phyloP scores from a whole-genome alignment of 2,888 invertebrate genomes.

The Mycalesis mineus region DNA sequence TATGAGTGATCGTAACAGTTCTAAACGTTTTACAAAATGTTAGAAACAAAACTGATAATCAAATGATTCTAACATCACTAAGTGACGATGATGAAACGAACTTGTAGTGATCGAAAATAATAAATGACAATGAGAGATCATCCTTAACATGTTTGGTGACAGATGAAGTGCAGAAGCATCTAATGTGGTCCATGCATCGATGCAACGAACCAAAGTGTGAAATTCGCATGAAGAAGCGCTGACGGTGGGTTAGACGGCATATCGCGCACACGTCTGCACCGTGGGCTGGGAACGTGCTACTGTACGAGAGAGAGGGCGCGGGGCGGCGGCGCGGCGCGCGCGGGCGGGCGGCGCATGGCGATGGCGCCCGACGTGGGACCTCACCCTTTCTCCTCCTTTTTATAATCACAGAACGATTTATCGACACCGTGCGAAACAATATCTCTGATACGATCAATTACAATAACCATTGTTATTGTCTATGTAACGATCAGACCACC shows the following conservation, averaged over 20 bases:
- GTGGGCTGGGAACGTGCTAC: slow-evolving; percentile 63
- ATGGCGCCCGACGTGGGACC: slow-evolving; percentile 54
- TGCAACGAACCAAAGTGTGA: slow-evolving; percentile 74
- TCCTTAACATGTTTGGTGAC: slow-evolving; percentile 48
- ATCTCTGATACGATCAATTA: slow-evolving; percentile 8
- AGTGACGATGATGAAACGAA: slow-evolving; percentile 30
- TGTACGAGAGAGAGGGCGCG: slow-evolving; percentile 40
- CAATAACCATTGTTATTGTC: not conserved
- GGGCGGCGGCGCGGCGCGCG: slow-evolving; percentile 33
- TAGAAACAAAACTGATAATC: slow-evolving; percentile 24
- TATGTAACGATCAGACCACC: not conserved
- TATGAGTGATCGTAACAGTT: slow-evolving; percentile 14
- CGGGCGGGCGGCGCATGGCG: slow-evolving; percentile 43
- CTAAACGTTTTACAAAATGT: not conserved
- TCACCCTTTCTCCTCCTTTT: slow-evolving; percentile 53
- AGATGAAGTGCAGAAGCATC: slow-evolving; percentile 70
- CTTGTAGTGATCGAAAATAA: slow-evolving; percentile 34
- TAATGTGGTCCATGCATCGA: slow-evolving; percentile 74
- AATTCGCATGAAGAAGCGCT: slow-evolving; percentile 67
- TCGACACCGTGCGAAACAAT: slow-evolving; percentile 45
- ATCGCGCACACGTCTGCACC: slow-evolving; percentile 65
- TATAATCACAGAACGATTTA: slow-evolving; percentile 67
- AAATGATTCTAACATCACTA: slow-evolving; percentile 38
- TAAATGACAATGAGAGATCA: slow-evolving; percentile 37
- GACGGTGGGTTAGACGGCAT: slow-evolving; percentile 64